phyloP scores from a whole-genome alignment of 2,113 vertebrate genomes.

The Halcyon malimbica region DNA sequence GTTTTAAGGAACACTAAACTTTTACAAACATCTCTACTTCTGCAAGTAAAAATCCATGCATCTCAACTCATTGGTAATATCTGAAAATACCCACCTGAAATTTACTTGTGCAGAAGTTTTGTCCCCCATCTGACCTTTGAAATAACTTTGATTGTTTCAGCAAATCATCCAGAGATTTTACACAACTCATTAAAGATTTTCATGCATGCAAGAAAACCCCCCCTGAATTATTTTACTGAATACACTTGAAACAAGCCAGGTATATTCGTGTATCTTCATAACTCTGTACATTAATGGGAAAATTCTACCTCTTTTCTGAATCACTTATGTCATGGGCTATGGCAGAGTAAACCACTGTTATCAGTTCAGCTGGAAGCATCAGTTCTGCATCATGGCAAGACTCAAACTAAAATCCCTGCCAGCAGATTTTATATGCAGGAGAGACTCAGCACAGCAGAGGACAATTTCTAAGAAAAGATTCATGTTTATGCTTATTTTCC shows the following conservation, averaged over 20 bases:
- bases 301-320: neutral
- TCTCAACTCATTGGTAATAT: neutral
- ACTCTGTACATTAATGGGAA: neutral
- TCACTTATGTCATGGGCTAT: neutral
- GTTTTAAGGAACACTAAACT: neutral
- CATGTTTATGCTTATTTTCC: constrained; percentile 13
- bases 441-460: neutral
- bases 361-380: neutral
- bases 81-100: neutral
- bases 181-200: neutral
- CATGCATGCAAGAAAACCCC: neutral
- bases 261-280: neutral
- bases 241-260: neutral
- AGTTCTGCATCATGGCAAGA: neutral
- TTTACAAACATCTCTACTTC: neutral
- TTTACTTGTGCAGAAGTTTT: neutral
- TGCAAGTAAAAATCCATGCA: neutral
- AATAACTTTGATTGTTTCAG: neutral
- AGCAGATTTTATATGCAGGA: neutral
- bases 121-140: neutral
- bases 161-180: neutral
- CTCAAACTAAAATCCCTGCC: neutral
- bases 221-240: neutral
- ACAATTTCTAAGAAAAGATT: constrained; percentile 35
- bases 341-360: neutral